phyloP scores from a whole-genome alignment of 2,797 vertebrate species.

The Hemibagrus guttatus region DNA sequence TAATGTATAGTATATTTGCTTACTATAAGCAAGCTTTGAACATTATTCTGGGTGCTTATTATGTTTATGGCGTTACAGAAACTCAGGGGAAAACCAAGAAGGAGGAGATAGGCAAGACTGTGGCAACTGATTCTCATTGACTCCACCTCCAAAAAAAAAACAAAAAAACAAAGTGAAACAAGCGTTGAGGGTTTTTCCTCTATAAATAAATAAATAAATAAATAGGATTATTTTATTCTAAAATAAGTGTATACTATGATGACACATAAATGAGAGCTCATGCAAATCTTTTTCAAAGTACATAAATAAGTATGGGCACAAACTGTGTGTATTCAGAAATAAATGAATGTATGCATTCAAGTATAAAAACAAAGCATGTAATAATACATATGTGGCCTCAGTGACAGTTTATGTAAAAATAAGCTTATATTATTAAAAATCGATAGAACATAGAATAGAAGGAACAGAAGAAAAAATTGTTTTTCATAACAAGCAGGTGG shows the following conservation, averaged over 20 bases:
- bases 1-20: background rate
- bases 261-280: background rate
- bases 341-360: background rate
- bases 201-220: background rate
- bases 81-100: constrained; percentile 20
- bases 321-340: background rate
- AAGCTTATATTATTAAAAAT: background rate
- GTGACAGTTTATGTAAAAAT: background rate
- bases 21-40: background rate
- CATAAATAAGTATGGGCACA: background rate
- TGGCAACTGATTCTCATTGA: background rate
- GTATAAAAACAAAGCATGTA: background rate
- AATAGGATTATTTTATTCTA: background rate
- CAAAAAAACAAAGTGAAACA: background rate
- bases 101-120: background rate
- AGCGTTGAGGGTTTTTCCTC: background rate
- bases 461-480: background rate
- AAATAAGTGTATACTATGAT: background rate
- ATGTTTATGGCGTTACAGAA: background rate
- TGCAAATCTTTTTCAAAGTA: background rate
- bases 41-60: background rate
- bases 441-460: background rate
- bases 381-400: background rate
- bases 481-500: background rate
- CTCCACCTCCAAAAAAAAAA: background rate